Percentiles rank a stretch among this genome's conserved stretches.
Evolutionary conservation across 2,888 invertebrate genomes (phyloP).

Genomic region (Tuta absoluta): DNA sequence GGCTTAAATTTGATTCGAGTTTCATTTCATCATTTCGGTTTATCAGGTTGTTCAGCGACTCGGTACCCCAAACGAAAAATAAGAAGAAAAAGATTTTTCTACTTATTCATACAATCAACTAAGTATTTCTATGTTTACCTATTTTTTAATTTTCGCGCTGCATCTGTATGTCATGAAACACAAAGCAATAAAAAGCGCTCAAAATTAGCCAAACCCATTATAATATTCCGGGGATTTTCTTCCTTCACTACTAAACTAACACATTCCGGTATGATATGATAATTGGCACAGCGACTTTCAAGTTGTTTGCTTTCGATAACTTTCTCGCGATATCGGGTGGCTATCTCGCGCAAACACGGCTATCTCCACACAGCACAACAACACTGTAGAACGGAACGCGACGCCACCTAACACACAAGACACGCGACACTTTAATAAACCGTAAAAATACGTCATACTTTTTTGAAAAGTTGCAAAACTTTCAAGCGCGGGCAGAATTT

Average conservation of each 20-base stretch:
- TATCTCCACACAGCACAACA: slow-evolving; percentile 41
- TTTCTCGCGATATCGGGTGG: slow-evolving; percentile 60
- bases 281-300: slow-evolving; percentile 41
- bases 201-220: background rate
- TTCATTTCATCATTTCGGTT: no score
- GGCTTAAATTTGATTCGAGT: no score
- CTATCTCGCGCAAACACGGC: slow-evolving; percentile 59
- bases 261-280: background rate
- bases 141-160: no score
- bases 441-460: no score
- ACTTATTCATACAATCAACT: no score
- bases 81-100: no score
- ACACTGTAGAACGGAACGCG: background rate
- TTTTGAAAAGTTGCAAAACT: no score
- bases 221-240: background rate
- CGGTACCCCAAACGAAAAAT: no score
- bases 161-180: background rate
- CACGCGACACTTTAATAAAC: background rate
- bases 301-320: slow-evolving; percentile 70
- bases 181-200: background rate
- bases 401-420: background rate
- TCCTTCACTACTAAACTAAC: background rate
- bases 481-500: no score
- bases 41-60: no score
- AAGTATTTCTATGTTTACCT: no score